Evolutionary conservation across 2,113 vertebrate species (phyloP).

Genomic region (Rhinolophus ferrumequinum): DNA sequence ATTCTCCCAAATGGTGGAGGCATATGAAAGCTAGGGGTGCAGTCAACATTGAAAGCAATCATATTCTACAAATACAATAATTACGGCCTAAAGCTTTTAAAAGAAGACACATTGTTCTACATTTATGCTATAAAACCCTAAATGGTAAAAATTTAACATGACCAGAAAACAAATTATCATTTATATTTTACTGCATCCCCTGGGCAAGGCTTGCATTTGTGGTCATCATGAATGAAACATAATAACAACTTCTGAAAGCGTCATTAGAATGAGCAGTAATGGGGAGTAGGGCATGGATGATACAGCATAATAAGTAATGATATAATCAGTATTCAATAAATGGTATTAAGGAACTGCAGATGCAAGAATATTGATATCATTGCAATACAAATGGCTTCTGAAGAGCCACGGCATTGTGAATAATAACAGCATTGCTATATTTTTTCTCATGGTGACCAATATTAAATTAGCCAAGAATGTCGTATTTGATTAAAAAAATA

Average conservation of each 20-base stretch:
- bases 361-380: background rate
- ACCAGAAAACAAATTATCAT: background rate
- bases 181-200: background rate
- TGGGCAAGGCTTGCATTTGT: background rate
- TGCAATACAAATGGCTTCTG: background rate
- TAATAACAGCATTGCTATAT: background rate
- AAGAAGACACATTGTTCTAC: background rate
- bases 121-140: background rate
- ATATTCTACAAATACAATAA: background rate
- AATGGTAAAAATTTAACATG: background rate
- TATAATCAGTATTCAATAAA: background rate
- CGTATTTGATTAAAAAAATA: background rate
- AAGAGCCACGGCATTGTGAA: background rate
- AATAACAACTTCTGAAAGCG: background rate
- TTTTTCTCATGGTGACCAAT: slow-evolving; percentile 3
- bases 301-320: background rate
- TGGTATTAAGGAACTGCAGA: background rate
- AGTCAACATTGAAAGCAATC: background rate
- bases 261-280: background rate
- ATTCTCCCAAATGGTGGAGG: background rate
- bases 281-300: background rate
- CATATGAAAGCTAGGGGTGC: background rate
- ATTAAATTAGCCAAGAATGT: background rate
- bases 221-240: background rate
- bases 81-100: background rate